phyloP scores from a whole-genome alignment of 2,888 invertebrate genomes.

The Acronicta leporina region DNA sequence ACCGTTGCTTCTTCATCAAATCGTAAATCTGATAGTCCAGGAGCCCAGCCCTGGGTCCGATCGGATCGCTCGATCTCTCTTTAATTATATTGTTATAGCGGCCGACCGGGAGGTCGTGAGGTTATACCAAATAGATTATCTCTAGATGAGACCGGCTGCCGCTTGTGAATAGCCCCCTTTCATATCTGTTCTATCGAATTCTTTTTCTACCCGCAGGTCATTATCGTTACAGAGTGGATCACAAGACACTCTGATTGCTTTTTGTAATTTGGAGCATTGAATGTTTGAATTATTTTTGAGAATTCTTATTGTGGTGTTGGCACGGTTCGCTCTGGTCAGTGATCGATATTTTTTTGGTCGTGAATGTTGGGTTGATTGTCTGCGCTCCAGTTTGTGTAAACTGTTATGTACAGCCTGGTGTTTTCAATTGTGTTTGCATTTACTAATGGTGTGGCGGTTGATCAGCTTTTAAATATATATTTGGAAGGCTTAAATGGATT shows the following conservation, averaged over 20 bases:
- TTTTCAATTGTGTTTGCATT: conserved; percentile 25
- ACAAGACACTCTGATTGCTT: conserved; percentile 81
- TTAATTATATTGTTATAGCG: conserved; percentile 88
- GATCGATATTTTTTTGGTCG: conserved; percentile 60
- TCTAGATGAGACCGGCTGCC: conserved; percentile 70
- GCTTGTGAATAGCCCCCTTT: conserved; percentile 74
- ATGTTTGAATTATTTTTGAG: conserved; percentile 78
- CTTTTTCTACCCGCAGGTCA: conserved; percentile 75
- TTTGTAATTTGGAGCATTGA: conserved; percentile 81
- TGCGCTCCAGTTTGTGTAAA: conserved; percentile 48
- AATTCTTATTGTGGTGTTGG: conserved; percentile 75
- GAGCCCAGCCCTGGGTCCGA: conserved; percentile 58
- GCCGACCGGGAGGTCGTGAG: conserved; percentile 83
- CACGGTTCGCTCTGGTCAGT: conserved; percentile 65
- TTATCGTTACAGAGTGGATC: conserved; percentile 74
- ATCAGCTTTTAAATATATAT: too few species aligned
- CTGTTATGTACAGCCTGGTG: conserved; percentile 17
- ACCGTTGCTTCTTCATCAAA: conserved; percentile 55
- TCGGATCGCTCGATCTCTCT: conserved; percentile 78
- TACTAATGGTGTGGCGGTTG: neutral
- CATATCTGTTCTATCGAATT: conserved; percentile 80
- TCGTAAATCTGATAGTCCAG: conserved; percentile 53
- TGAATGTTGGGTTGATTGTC: conserved; percentile 58
- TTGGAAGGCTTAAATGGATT: too few species aligned
- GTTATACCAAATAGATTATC: conserved; percentile 89